Conservation (phyloP, 2,113 vertebrate species). For the Loxodonta africana region DNA sequence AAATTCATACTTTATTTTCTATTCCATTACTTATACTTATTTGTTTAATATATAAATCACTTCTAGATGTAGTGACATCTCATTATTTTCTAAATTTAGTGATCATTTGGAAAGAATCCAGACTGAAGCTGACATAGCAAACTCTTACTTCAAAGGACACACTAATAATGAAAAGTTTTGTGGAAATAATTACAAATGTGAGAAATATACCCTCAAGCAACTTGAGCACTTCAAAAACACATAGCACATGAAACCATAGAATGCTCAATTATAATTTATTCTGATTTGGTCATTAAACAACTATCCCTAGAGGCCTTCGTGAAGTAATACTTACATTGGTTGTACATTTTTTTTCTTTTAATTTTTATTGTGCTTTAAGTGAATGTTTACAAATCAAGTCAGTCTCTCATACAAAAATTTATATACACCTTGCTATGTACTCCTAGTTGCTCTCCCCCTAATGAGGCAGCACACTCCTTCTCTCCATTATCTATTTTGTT, state of each 20-base stretch:
- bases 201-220: slow-evolving; percentile 43
- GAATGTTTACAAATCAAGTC: too few relatives aligned
- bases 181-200: slow-evolving; percentile 57
- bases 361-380: too few relatives aligned
- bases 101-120: neutral
- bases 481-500: too few relatives aligned
- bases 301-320: slow-evolving; percentile 14
- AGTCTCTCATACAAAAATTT: too few relatives aligned
- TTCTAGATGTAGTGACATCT: neutral
- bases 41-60: neutral
- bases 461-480: too few relatives aligned
- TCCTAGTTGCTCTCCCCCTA: too few relatives aligned
- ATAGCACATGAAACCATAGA: neutral
- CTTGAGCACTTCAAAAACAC: slow-evolving; percentile 49
- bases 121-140: neutral
- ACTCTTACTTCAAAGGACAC: slow-evolving; percentile 16
- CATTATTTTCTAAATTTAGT: neutral
- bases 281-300: slow-evolving; percentile 55
- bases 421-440: too few relatives aligned
- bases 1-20: neutral
- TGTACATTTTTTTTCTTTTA: neutral
- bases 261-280: slow-evolving; percentile 56
- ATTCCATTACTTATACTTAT: neutral
- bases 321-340: slow-evolving; percentile 19
- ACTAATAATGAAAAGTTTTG: slow-evolving; percentile 62